Evolutionary conservation across 2,797 vertebrate genomes (phyloP).

Genomic region (Chelidonichthys spinosus): DNA sequence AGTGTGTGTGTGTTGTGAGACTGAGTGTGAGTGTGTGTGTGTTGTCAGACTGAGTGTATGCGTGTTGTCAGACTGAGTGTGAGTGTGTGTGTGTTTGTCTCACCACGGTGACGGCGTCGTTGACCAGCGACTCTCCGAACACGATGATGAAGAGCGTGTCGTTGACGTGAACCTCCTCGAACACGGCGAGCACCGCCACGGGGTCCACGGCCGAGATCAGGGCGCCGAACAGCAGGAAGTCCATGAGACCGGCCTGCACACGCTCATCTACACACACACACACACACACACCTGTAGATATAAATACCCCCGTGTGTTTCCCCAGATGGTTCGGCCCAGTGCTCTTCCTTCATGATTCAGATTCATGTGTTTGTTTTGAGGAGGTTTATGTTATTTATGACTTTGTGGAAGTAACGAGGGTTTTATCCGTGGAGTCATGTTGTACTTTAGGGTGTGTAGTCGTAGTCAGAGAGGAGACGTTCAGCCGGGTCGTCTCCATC

Average conservation of each 20-base stretch:
- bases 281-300: not conserved
- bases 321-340: too few relatives aligned
- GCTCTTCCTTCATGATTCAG: too few relatives aligned
- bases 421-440: too few relatives aligned
- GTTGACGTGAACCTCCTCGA: conserved; percentile 95
- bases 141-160: conserved; percentile 97
- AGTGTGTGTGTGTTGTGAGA: conserved; percentile 1
- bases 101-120: conserved; percentile 97
- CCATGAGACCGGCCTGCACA: conserved; percentile 92
- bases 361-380: too few relatives aligned
- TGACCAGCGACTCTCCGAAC: conserved; percentile 95
- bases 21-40: conserved; percentile 1
- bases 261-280: conserved; percentile 79
- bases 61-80: not conserved
- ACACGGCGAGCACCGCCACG: conserved; percentile 93
- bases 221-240: conserved; percentile 95
- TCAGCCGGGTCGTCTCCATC: too few relatives aligned
- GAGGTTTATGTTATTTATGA: too few relatives aligned
- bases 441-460: too few relatives aligned
- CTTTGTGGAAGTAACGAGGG: too few relatives aligned
- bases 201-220: conserved; percentile 96
- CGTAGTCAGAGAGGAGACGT: too few relatives aligned
- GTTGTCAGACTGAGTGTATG: not conserved
- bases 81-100: conserved; percentile 51
- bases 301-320: not conserved